A percentile compares a stretch with the other conserved stretches of the same genome.
phyloP scores from a whole-genome alignment of 2,113 vertebrate species.

The Trichechus manatus region DNA sequence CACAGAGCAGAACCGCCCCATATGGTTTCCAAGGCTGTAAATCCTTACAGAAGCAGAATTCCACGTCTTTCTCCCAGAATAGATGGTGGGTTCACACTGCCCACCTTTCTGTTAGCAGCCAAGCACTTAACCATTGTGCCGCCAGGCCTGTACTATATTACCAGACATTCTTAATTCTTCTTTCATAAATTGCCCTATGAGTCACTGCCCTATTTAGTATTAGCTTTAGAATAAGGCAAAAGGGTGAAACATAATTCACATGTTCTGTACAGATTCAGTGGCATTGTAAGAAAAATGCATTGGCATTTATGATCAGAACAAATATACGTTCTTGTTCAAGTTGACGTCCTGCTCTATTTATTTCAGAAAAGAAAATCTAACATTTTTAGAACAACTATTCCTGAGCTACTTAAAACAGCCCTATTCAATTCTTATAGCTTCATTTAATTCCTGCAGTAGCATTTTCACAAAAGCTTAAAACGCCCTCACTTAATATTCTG shows the following conservation, averaged over 20 bases:
- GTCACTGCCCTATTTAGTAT: not conserved
- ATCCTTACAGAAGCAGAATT: not conserved
- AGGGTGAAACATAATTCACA: conserved; percentile 8
- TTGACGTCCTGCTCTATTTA: not conserved
- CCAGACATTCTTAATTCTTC: conserved; percentile 9
- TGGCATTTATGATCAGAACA: conserved; percentile 38
- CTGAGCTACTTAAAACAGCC: not conserved
- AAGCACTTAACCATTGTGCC: not conserved
- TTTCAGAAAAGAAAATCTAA: conserved; percentile 47
- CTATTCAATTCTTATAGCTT: conserved; percentile 8
- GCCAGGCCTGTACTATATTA: not conserved
- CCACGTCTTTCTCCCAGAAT: not conserved
- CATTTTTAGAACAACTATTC: not conserved
- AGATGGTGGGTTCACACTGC: not conserved
- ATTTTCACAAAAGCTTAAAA: conserved; percentile 53
- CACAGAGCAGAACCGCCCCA: not conserved
- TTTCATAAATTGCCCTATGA: not conserved
- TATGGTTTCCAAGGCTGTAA: not conserved
- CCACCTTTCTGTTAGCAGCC: not conserved
- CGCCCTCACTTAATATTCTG: not conserved
- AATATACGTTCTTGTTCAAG: conserved; percentile 49
- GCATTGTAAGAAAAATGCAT: not conserved
- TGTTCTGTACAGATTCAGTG: not conserved
- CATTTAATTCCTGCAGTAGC: conserved; percentile 43
- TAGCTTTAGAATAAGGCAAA: conserved; percentile 46